Conservation (phyloP, 2,888 invertebrate species). For the Anodontia alba region DNA sequence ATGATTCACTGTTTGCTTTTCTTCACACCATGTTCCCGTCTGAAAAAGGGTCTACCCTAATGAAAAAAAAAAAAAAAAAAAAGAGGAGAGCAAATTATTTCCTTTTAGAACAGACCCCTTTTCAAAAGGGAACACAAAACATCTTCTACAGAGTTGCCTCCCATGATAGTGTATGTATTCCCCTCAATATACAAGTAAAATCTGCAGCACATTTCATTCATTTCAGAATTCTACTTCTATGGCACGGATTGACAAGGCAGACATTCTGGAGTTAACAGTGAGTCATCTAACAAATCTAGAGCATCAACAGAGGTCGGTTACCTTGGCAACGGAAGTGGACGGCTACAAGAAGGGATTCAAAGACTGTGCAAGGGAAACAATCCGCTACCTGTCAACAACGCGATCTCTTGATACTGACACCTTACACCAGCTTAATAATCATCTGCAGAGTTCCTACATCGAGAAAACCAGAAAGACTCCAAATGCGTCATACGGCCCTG, state of each 20-base stretch:
- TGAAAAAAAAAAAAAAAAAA: no score
- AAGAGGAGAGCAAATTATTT: no score
- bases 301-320: slow-evolving; percentile 24
- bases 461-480: background rate
- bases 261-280: slow-evolving; percentile 2
- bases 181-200: no score
- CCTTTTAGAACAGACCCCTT: no score
- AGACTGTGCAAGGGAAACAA: slow-evolving; percentile 31
- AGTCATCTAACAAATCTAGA: slow-evolving; percentile 22
- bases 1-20: no score
- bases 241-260: slow-evolving; percentile 19
- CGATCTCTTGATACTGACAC: background rate
- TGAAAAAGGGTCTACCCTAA: no score
- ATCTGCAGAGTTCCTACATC: slow-evolving; percentile 20
- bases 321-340: slow-evolving; percentile 20
- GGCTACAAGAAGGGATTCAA: slow-evolving; percentile 32
- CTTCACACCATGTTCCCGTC: no score
- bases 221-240: slow-evolving; percentile 20
- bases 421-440: slow-evolving; percentile 20
- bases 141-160: no score
- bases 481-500: background rate
- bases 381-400: slow-evolving; percentile 14
- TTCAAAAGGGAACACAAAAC: no score
- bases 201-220: no score
- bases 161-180: no score